Percentiles rank a stretch among this genome's conserved stretches.
These are phyloP conservation scores for Heliconius hewitsoni DNA, from an alignment of 1,140 invertebrate genomes.

Conservation along the genomic window DNA sequence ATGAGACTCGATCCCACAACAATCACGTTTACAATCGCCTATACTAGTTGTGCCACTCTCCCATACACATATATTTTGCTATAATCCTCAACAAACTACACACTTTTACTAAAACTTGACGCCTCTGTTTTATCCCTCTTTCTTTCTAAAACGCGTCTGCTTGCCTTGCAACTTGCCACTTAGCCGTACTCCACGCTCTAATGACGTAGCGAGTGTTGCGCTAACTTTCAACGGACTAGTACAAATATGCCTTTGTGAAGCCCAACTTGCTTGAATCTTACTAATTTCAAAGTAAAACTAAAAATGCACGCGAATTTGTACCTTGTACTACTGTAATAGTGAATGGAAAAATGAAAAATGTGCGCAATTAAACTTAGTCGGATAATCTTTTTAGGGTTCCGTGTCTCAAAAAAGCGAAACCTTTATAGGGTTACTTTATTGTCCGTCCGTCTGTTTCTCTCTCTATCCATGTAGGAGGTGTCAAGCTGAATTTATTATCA, in stretches of 20 bases:
- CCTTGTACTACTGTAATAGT: slow-evolving; percentile 25
- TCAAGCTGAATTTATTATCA: too few species aligned
- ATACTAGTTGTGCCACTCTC: too few species aligned
- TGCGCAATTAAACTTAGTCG: slow-evolving; percentile 33
- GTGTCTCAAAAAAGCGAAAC: too few species aligned
- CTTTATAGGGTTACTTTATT: too few species aligned
- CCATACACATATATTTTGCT: too few species aligned
- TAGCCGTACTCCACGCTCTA: slow-evolving; percentile 51
- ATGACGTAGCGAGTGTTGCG: slow-evolving; percentile 57
- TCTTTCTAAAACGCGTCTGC: slow-evolving; percentile 27
- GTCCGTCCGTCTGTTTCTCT: too few species aligned
- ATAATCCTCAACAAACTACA: background rate
- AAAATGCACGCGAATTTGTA: slow-evolving; percentile 32
- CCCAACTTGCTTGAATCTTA: slow-evolving; percentile 36
- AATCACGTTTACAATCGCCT: too few species aligned
- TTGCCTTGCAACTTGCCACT: slow-evolving; percentile 51
- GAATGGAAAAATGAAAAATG: background rate
- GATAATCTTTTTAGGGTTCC: slow-evolving; percentile 44
- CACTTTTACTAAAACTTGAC: slow-evolving; percentile 14
- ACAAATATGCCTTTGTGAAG: slow-evolving; percentile 57
- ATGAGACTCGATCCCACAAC: too few species aligned
- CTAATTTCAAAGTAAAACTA: slow-evolving; percentile 36
- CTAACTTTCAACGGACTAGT: slow-evolving; percentile 54
- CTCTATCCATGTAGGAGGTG: too few species aligned
- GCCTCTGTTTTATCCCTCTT: background rate